Conservation (phyloP, 2,113 vertebrate species). For the Sylvilagus bachmani region DNA sequence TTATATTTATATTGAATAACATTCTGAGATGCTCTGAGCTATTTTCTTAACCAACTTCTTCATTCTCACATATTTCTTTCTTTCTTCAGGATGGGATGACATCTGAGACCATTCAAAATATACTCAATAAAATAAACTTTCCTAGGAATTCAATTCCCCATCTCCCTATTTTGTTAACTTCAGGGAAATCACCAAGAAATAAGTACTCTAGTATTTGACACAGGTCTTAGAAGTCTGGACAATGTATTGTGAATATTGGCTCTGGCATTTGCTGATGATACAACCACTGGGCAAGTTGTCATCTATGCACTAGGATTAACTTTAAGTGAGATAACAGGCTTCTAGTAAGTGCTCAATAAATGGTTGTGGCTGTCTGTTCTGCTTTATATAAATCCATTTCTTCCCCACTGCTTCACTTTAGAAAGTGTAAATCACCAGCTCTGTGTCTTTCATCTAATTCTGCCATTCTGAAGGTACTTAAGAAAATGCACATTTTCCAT, state of each 20-base stretch:
- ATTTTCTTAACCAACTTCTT: constrained; percentile 29
- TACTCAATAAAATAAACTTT: background rate
- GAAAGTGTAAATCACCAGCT: background rate
- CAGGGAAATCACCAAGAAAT: background rate
- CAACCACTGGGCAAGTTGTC: background rate
- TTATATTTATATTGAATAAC: background rate
- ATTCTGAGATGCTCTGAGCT: background rate
- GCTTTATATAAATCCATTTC: background rate
- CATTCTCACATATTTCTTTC: background rate
- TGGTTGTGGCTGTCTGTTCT: background rate
- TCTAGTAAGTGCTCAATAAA: background rate
- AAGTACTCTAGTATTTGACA: background rate
- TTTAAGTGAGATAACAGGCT: background rate
- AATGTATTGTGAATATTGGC: background rate
- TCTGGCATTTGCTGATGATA: background rate
- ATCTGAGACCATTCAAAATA: constrained; percentile 11
- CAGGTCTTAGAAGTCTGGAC: background rate
- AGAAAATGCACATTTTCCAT: too few relatives aligned
- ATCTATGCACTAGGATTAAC: background rate
- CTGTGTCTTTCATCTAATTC: background rate
- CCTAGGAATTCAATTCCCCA: constrained; percentile 12
- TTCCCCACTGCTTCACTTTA: background rate
- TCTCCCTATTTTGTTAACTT: background rate
- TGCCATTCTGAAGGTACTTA: background rate
- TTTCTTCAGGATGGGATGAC: constrained; percentile 2